Percentiles rank a stretch among this genome's conserved stretches.
phyloP scores from a whole-genome alignment of 2,888 invertebrate species.

The Allolobophora icterica region DNA sequence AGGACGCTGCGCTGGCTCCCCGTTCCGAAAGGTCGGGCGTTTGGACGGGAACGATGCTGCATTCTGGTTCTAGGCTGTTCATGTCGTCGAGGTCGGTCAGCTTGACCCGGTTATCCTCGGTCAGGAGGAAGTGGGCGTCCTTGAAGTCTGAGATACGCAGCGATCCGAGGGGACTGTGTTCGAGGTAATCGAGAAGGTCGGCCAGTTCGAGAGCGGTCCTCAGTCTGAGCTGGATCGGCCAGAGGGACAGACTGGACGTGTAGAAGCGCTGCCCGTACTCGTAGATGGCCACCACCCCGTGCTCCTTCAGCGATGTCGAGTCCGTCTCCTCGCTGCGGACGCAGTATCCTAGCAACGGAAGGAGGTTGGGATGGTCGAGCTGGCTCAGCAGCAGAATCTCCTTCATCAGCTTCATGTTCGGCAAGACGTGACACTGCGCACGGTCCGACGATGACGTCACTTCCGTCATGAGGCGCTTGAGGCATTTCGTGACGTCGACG shows the following conservation, averaged over 20 bases:
- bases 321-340: slow-evolving; percentile 60
- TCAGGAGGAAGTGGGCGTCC: slow-evolving; percentile 45
- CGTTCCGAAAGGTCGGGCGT: neutral
- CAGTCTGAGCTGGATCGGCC: slow-evolving; percentile 54
- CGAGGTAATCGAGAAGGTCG: slow-evolving; percentile 56
- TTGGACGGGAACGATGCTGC: slow-evolving; percentile 29
- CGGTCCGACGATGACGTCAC: neutral
- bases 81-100: slow-evolving; percentile 62
- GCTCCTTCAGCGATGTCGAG: slow-evolving; percentile 58
- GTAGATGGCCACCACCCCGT: slow-evolving; percentile 58
- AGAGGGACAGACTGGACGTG: slow-evolving; percentile 52
- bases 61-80: slow-evolving; percentile 48
- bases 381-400: slow-evolving; percentile 60
- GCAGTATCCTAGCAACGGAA: slow-evolving; percentile 59
- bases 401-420: slow-evolving; percentile 62
- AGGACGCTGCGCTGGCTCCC: slow-evolving; percentile 23
- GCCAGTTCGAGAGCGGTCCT: slow-evolving; percentile 55
- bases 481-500: slow-evolving; percentile 56
- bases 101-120: slow-evolving; percentile 49
- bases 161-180: slow-evolving; percentile 60
- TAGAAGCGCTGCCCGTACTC: slow-evolving; percentile 57
- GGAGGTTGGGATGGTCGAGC: slow-evolving; percentile 57
- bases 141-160: slow-evolving; percentile 60
- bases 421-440: slow-evolving; percentile 53
- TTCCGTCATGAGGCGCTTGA: slow-evolving; percentile 45